Evolutionary conservation across 2,113 vertebrate species (phyloP), one percentile per base, ranked within the genome.

Genomic region (Oxyura jamaicensis): DNA sequence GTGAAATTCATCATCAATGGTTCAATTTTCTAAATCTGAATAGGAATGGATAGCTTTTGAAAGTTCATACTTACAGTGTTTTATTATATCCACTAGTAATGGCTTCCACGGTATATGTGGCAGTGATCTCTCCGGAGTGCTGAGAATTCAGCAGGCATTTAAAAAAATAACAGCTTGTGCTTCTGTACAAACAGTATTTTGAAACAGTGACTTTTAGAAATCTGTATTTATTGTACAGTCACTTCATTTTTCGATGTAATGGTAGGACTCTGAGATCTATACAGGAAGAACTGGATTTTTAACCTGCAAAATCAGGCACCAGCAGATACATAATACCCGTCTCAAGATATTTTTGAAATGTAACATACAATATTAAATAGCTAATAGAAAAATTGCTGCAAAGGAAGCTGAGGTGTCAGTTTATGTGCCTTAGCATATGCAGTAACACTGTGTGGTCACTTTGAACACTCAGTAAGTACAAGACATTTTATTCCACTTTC

Each of bases 21-120:
- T 90, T 92, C 95, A 71, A 62, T 83, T 39, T 63, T 88, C 83
- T 88, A 77, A 90, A 75, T 79, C 31, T 84, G 19, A 82, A 72
- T 0, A 9, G 42, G 28, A 84, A 76, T n/a, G 67, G 23, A 39
- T 36, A 56, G 10, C 41, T 74, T 80, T 56, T 19, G 9, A 22
- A 86, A 88, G 36, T 58, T 80, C 53, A 72, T 68, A 65, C 33
- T 66, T 58, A 13, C 0, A 8, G 22, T 39, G 46, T 86, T 65
- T 84, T 18, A 12, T 31, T 9, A 6, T 17, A 72, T 56, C 17
- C 41, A 53, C 60, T n/a, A 60, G 39, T 29, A 76, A 62, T 62
- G 86, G 26, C 33, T 91, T 62, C 50, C 28, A 50, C 22, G 6
- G n/a, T 15, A 5, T 3, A 1, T 17, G 46, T 83, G 67, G 65